phyloP scores from a whole-genome alignment of 2,113 vertebrate species.

The Nesospiza acunhae region DNA sequence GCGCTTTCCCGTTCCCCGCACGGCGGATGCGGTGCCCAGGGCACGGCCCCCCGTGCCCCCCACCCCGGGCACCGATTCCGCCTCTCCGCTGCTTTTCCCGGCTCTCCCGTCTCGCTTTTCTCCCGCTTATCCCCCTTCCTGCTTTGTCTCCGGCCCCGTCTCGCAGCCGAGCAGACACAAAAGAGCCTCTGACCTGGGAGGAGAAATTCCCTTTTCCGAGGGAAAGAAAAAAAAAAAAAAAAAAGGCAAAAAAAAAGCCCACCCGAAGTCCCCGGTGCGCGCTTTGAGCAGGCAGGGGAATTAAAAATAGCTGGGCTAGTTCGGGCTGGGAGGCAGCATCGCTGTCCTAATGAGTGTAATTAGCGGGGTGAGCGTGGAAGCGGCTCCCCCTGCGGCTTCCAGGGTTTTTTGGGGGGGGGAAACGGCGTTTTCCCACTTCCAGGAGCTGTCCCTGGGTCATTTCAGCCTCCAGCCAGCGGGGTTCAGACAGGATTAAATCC shows the following conservation, averaged over 20 bases:
- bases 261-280: neutral
- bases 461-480: neutral
- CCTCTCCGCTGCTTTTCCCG: neutral
- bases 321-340: neutral
- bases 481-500: slow-evolving; percentile 10
- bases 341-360: slow-evolving; percentile 30
- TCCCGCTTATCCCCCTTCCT: neutral
- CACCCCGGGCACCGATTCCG: neutral
- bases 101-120: neutral
- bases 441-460: neutral
- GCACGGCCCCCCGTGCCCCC: neutral
- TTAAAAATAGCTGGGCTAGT: slow-evolving; percentile 7
- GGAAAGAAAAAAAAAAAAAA: neutral
- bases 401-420: neutral
- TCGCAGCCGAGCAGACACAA: slow-evolving; percentile 60
- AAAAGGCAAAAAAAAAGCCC: neutral
- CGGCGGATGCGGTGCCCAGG: neutral
- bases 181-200: slow-evolving; percentile 34
- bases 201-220: neutral
- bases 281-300: neutral
- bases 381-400: neutral
- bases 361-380: neutral
- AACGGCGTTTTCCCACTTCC: neutral
- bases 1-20: neutral
- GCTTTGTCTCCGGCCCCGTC: slow-evolving; percentile 58